Evolutionary conservation across 2,113 vertebrate species (phyloP), one percentile per base, ranked within the genome.

Genomic region (Fregata magnificens): DNA sequence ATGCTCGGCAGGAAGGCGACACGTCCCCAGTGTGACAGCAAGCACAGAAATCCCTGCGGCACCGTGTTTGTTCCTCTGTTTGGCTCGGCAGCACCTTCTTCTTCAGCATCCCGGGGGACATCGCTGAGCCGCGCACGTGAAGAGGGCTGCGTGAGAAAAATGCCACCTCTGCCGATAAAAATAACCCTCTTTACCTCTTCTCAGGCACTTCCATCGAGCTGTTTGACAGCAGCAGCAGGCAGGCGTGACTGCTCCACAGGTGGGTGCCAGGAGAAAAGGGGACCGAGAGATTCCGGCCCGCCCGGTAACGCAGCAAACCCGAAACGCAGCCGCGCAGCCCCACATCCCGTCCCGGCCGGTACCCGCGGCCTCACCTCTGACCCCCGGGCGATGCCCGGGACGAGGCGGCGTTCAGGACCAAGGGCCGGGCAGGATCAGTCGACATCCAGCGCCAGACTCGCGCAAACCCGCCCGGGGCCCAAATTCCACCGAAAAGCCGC

Each of bases 241-340:
- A 4, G 66, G 31, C 7, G 24, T 8, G 29, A 2, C 24, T 10
- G 36, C 40, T 19, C 12, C 42, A 3, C 69, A 2, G 20, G 7
- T 11, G 59, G 59, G 40, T 26, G 49, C 22, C 69, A 6, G 49
- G 20, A 8, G 31, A 3, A 32, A 28, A 11, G 20, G 38, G 34
- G 16, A 11, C 10, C 0, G 13, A 8, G 56, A 8, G 26, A 5
- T n/a, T 29, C 24, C 1, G 11, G 36, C 22, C 40, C 3, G 9
- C 32, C 13, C 26, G 4, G 34, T 1, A 49, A 12, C 1, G 3
- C 62, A 42, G 14, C 63, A 6, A 36, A 17, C 21, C 38, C 3
- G 2, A 26, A 32, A 20, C 1, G 8, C 21, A 1, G 5, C 12
- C 19, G 1, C 7, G 7, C n/a, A 3, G 10, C 59, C 44, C 63